Conservation (phyloP, 2,797 vertebrate genomes). For the Peromyscus eremicus region DNA sequence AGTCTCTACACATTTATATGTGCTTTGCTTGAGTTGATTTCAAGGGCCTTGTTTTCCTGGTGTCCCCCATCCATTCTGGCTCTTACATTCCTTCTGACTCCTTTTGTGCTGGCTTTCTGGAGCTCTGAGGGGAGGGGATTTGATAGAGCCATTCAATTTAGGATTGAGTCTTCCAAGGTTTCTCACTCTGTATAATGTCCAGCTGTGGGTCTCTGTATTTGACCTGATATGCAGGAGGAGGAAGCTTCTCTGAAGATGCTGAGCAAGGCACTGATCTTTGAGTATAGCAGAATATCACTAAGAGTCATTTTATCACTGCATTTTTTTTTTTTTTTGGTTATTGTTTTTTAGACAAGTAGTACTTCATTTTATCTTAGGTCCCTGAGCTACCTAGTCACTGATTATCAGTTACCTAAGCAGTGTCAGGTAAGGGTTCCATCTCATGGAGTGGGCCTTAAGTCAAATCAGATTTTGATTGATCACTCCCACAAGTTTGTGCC, state of each 20-base stretch:
- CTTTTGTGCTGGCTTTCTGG: neutral
- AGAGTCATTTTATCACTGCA: neutral
- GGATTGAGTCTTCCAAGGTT: neutral
- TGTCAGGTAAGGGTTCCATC: neutral
- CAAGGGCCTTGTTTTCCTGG: neutral
- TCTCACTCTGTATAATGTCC: neutral
- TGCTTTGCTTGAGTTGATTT: neutral
- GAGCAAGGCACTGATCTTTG: neutral
- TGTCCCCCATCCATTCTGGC: neutral
- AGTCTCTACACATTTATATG: neutral
- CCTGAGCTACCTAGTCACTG: neutral
- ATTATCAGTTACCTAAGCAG: neutral
- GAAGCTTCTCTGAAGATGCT: neutral
- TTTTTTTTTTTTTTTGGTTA: no score
- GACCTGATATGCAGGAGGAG: neutral
- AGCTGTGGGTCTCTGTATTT: neutral
- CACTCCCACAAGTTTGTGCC: no score
- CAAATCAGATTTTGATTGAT: no score
- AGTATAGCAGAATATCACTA: neutral
- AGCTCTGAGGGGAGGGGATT: neutral
- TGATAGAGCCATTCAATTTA: neutral
- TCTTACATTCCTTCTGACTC: neutral
- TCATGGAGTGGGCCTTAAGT: neutral
- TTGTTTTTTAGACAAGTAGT: neutral
- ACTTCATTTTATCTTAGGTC: neutral